Evolutionary conservation across 1,140 invertebrate genomes (phyloP).

Genomic region (Alviniconcha marisindica): DNA sequence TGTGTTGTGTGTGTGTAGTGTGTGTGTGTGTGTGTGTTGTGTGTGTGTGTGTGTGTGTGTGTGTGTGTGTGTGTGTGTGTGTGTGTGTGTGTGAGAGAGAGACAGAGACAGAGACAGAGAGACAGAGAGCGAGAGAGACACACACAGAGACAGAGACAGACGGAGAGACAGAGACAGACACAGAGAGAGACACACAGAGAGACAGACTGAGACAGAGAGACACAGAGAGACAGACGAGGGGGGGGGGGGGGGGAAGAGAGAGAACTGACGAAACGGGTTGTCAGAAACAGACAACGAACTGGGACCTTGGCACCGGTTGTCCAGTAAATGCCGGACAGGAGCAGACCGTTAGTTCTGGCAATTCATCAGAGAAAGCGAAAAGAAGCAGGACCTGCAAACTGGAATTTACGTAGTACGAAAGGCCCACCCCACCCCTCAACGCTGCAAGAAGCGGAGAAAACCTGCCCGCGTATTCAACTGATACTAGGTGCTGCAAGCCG

Average conservation of each 20-base stretch:
- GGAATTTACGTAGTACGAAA: too few species aligned
- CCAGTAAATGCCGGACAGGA: too few species aligned
- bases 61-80: background rate
- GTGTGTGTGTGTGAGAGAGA: background rate
- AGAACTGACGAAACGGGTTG: too few species aligned
- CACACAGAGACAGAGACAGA: background rate
- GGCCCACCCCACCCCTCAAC: too few species aligned
- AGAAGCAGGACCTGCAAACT: too few species aligned
- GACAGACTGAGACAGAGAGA: background rate
- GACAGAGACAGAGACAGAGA: background rate
- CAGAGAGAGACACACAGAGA: background rate
- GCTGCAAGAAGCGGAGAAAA: too few species aligned
- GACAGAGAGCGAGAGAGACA: background rate
- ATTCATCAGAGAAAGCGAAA: too few species aligned
- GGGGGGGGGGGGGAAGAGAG: background rate
- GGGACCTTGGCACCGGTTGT: too few species aligned
- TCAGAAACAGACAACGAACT: too few species aligned
- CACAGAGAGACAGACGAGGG: background rate
- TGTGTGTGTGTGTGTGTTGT: slow-evolving; percentile 8
- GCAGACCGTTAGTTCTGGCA: too few species aligned
- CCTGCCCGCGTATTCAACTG: too few species aligned
- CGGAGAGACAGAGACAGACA: background rate
- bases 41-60: background rate
- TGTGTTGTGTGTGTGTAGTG: slow-evolving; percentile 9
- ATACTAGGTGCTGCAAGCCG: too few species aligned